Percentiles rank a stretch among this genome's conserved stretches.
Conservation (phyloP, 2,113 vertebrate species). For the Beaufortia kweichowensis region DNA sequence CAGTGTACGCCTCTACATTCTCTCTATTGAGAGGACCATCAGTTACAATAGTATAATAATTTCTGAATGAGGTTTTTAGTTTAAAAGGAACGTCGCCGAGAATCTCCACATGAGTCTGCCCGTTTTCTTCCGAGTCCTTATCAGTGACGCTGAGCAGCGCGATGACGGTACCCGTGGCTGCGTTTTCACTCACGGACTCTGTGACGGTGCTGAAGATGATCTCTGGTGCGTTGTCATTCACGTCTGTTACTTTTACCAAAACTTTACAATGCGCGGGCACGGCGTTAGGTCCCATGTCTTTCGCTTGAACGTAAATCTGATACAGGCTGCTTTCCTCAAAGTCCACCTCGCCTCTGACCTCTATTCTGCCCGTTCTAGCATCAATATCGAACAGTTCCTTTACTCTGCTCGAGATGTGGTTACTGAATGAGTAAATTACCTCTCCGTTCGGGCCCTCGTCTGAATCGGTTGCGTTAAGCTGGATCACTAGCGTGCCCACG, state of each 20-base stretch:
- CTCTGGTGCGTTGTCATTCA: conserved; percentile 95
- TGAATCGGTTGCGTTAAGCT: conserved; percentile 92
- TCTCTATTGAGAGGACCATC: conserved; percentile 92
- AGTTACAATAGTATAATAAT: conserved; percentile 93
- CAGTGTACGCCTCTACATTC: conserved; percentile 85
- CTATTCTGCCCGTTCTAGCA: conserved; percentile 87
- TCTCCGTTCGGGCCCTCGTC: conserved; percentile 96
- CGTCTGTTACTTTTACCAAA: conserved; percentile 86
- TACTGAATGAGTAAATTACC: conserved; percentile 93
- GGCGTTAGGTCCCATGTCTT: conserved; percentile 93
- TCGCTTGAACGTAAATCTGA: conserved; percentile 95
- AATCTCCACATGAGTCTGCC: conserved; percentile 91
- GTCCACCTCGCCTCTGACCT: conserved; percentile 92
- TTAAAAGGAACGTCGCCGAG: conserved; percentile 92
- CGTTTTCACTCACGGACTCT: conserved; percentile 91
- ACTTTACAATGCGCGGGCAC: conserved; percentile 97
- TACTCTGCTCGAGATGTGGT: conserved; percentile 88
- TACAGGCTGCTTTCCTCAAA: conserved; percentile 91
- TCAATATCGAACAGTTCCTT: conserved; percentile 90
- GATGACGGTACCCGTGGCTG: conserved; percentile 90
- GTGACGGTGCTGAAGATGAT: conserved; percentile 97
- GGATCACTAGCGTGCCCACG: conserved; percentile 88
- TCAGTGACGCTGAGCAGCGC: conserved; percentile 94
- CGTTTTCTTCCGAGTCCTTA: conserved; percentile 90
- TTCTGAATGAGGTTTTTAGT: conserved; percentile 91